Conservation (phyloP, 2,797 vertebrate genomes). For the Parauchenoglanis punctatus region DNA sequence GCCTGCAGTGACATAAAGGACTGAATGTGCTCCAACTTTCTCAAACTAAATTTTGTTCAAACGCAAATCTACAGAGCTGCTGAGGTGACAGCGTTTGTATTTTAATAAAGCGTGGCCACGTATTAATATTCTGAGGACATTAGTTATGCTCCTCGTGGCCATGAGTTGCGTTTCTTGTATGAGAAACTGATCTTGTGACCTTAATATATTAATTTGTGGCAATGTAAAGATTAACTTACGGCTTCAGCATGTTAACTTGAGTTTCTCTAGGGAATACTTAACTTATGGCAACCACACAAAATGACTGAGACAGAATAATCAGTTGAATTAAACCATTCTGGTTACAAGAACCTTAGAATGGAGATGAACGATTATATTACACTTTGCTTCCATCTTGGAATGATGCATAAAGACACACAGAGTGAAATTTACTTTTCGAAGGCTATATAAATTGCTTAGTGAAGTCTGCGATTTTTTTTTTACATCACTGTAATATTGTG, state of each 20-base stretch:
- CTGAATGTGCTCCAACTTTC: background rate
- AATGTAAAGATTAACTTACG: background rate
- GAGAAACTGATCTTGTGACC: background rate
- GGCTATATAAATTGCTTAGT: background rate
- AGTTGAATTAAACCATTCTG: background rate
- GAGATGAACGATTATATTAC: background rate
- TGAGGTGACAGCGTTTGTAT: background rate
- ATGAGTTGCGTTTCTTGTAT: background rate
- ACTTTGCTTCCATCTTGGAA: background rate
- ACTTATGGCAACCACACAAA: background rate
- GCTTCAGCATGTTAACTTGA: background rate
- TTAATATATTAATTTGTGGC: background rate
- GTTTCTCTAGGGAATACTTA: no score
- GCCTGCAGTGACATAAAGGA: background rate
- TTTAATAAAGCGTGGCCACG: background rate
- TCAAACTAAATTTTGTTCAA: background rate
- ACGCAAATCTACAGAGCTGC: background rate
- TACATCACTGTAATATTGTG: background rate
- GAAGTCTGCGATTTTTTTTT: background rate
- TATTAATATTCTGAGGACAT: background rate
- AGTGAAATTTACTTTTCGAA: background rate
- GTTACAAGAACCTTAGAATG: background rate
- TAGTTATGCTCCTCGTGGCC: background rate
- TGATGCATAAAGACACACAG: background rate
- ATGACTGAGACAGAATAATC: background rate